Evolutionary conservation across 2,888 invertebrate species (phyloP).

Genomic region (Dicyrtomina minuta): DNA sequence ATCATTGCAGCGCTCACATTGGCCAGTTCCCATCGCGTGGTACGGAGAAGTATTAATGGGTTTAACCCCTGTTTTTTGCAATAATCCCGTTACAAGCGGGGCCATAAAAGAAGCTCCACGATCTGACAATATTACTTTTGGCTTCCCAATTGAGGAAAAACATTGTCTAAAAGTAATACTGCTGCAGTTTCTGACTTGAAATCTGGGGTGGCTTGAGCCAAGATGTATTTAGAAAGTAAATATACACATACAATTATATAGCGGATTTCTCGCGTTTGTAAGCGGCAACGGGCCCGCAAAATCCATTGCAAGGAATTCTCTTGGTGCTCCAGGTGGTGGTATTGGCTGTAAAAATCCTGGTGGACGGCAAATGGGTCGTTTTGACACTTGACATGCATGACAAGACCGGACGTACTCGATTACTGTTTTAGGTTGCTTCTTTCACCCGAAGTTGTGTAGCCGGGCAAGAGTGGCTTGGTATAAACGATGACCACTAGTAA

Average conservation of each 20-base stretch:
- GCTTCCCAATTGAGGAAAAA: not conserved
- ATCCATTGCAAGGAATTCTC: not conserved
- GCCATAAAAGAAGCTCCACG: not conserved
- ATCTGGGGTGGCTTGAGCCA: not conserved
- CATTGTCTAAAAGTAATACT: slow-evolving; percentile 4
- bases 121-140: slow-evolving; percentile 1
- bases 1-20: not conserved
- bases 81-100: not conserved
- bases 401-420: not conserved
- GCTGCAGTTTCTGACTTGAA: not conserved
- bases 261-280: not conserved
- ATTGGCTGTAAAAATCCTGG: slow-evolving; percentile 4
- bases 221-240: slow-evolving; percentile 15
- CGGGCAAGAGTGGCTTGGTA: slow-evolving; percentile 4
- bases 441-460: not conserved
- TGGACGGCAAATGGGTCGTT: not conserved
- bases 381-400: not conserved
- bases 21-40: not conserved
- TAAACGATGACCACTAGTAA: slow-evolving; percentile 1
- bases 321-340: not conserved
- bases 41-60: not conserved
- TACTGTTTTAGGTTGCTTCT: not conserved
- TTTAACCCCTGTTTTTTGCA: not conserved
- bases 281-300: slow-evolving; percentile 4
- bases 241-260: slow-evolving; percentile 11